Evolutionary conservation across 2,797 vertebrate genomes (phyloP), one percentile per base, ranked within the genome.

Genomic region (Pelochelys cantorii): DNA sequence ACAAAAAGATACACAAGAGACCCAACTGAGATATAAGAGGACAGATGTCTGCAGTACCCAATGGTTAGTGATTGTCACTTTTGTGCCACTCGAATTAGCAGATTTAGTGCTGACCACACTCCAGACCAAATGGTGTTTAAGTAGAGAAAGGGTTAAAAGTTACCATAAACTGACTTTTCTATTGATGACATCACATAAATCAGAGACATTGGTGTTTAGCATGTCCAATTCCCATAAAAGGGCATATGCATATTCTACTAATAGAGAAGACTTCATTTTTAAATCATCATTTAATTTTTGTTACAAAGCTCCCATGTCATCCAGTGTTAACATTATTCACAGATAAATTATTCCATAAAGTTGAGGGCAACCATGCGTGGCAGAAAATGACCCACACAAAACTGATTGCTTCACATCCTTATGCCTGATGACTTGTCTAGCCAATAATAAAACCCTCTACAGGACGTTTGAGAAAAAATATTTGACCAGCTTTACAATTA

Each of bases 401-500:
- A 81, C 77, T 53, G 8, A 7, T 56, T 90, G 20, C 86, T 89
- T 88, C 52, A 84, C 56, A 71, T 52, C 4, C 34, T 22, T 85
- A 85, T 29, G 25, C 59, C 81, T 7, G 11, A 31, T 80, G 37
- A 78, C 37, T 91, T 79, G 37, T 90, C 48, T 17, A 83, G 42
- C 2, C 55, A 84, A 37, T 79, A 93, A 65, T 59, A 48, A 77
- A 92, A 93, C 91, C 27, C 90, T 10, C 4, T 75, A 23, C 25
- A 80, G 68, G 29, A 20, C 55, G 74, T 81, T 82, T 29, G n/a
- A 60, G 37, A 27, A 88, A 65, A 37, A 82, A 80, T 22, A 85
- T 88, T 89, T 93, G 81, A 89, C 74, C 25, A 86, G 56, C 55
- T 94, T 85, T 88, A 55, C 59, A 68, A 91, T 68, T 93, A 74